Evolutionary conservation across 2,113 vertebrate species (phyloP).

Genomic region (Chitala chitala): DNA sequence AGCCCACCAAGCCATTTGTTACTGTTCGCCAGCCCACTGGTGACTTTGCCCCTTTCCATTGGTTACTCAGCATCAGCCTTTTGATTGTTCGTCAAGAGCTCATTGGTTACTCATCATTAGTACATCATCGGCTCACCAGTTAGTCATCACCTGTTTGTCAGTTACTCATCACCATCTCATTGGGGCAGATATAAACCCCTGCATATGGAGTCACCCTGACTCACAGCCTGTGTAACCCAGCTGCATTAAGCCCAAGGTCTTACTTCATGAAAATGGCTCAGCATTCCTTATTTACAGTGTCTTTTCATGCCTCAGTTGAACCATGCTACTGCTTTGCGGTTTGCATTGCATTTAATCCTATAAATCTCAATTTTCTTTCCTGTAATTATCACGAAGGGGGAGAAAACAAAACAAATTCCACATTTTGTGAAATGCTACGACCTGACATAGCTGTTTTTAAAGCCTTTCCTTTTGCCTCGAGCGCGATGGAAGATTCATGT

Average conservation of each 20-base stretch:
- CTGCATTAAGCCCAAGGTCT: slow-evolving; percentile 7
- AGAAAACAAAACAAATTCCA: slow-evolving; percentile 23
- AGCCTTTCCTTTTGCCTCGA: slow-evolving; percentile 62
- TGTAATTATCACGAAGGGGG: slow-evolving; percentile 29
- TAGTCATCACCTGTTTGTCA: too few relatives aligned
- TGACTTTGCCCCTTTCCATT: too few relatives aligned
- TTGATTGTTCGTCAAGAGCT: too few relatives aligned
- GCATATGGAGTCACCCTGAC: slow-evolving; percentile 20
- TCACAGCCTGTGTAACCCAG: slow-evolving; percentile 17
- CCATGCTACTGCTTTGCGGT: slow-evolving; percentile 18
- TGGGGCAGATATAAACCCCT: background rate
- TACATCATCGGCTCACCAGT: too few relatives aligned
- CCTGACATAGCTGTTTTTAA: slow-evolving; percentile 53
- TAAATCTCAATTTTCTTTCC: slow-evolving; percentile 31
- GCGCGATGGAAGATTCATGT: slow-evolving; percentile 73
- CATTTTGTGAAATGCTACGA: slow-evolving; percentile 33
- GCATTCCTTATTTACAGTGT: slow-evolving; percentile 20
- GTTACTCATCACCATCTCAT: too few relatives aligned
- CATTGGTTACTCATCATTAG: too few relatives aligned
- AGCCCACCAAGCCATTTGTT: too few relatives aligned
- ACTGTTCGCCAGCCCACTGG: too few relatives aligned
- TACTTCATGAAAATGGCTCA: slow-evolving; percentile 20
- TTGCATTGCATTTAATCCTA: slow-evolving; percentile 21
- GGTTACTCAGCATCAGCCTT: too few relatives aligned
- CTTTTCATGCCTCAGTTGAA: slow-evolving; percentile 25